Evolutionary conservation across 2,797 vertebrate genomes (phyloP).

Genomic region (Ataeniobius toweri): DNA sequence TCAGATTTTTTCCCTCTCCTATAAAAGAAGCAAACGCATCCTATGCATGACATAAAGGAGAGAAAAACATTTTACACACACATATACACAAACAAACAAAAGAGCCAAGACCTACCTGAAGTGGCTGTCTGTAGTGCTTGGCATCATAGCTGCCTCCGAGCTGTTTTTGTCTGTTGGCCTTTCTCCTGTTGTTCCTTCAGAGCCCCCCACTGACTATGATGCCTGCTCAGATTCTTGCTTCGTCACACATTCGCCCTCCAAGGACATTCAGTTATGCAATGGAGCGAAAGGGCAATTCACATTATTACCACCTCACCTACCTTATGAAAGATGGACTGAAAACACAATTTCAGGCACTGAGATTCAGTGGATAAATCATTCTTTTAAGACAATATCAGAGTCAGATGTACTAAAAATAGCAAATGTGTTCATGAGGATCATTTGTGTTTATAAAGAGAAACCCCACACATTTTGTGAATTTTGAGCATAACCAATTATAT

Average conservation of each 20-base stretch:
- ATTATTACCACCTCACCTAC: conserved; percentile 11
- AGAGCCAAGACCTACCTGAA: conserved; percentile 54
- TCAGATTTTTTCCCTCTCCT: conserved; percentile 1
- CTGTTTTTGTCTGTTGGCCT: conserved; percentile 58
- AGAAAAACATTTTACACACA: conserved; percentile 14
- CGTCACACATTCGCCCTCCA: conserved; percentile 41
- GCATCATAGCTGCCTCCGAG: conserved; percentile 60
- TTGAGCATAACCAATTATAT: not conserved
- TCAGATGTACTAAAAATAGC: not conserved
- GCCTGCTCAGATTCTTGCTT: conserved; percentile 35
- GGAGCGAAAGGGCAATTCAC: conserved; percentile 29
- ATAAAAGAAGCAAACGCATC: conserved; percentile 1
- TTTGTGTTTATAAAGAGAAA: not conserved
- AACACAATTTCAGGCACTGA: not conserved
- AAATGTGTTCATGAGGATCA: not conserved
- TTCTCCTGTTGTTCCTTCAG: conserved; percentile 43
- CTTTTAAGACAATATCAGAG: not conserved
- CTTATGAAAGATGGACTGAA: conserved; percentile 9
- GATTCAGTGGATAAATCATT: not conserved
- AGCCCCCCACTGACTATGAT: conserved; percentile 37
- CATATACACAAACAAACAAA: conserved; percentile 8
- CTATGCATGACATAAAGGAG: not conserved
- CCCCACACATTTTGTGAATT: not conserved
- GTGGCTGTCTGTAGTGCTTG: conserved; percentile 59
- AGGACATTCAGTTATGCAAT: conserved; percentile 54